phyloP scores from a whole-genome alignment of 2,888 invertebrate genomes.

The Papilio gigon region DNA sequence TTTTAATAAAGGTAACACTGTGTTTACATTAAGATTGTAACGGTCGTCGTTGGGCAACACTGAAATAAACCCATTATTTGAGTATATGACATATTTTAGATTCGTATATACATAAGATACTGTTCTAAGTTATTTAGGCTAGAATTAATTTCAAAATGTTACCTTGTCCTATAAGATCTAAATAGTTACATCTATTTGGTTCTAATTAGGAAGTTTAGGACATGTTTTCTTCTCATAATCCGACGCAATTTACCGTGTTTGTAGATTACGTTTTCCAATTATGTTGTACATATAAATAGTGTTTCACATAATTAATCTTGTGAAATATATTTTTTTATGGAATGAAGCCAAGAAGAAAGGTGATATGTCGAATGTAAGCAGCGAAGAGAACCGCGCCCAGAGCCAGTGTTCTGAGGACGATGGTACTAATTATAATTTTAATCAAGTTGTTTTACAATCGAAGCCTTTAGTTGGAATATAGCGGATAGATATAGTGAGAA shows the following conservation, averaged over 20 bases:
- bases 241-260: background rate
- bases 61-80: constrained; percentile 9
- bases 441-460: constrained; percentile 35
- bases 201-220: too few species aligned
- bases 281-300: background rate
- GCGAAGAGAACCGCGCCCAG: constrained; percentile 63
- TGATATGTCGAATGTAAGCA: constrained; percentile 67
- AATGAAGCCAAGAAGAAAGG: constrained; percentile 79
- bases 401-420: constrained; percentile 64
- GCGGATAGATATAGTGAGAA: too few species aligned
- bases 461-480: constrained; percentile 15
- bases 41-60: background rate
- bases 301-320: constrained; percentile 6
- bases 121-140: background rate
- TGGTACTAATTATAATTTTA: constrained; percentile 62
- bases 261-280: background rate
- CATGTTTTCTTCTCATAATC: too few species aligned
- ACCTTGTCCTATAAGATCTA: too few species aligned
- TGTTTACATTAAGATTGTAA: background rate
- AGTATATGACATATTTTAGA: background rate
- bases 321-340: constrained; percentile 59
- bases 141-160: too few species aligned
- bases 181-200: too few species aligned
- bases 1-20: too few species aligned
- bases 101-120: background rate